Evolutionary conservation across 30 jellyfish, hydroid and myxozoan genomes (phyloP).

Genomic region (Nemopilema nomurai): DNA sequence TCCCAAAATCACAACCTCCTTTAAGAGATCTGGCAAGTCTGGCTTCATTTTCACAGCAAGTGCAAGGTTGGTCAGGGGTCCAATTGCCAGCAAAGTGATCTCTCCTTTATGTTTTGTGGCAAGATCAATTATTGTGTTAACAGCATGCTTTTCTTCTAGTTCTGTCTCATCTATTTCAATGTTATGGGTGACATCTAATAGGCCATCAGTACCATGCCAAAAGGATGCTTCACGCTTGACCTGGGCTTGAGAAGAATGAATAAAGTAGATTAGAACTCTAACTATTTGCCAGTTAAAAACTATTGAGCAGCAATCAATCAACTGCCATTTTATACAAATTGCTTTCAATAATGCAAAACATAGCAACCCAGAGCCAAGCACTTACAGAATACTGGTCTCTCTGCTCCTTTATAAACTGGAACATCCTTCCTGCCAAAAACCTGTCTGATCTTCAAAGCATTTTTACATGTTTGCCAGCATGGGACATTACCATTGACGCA

Average conservation of each 20-base stretch:
- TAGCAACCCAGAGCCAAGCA: background rate
- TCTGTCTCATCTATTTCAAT: conserved; percentile 41
- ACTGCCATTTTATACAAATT: no score
- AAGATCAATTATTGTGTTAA: conserved; percentile 61
- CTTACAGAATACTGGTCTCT: conserved; percentile 67
- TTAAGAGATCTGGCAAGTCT: conserved; percentile 65
- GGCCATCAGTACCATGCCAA: conserved; percentile 89
- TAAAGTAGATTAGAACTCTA: no score
- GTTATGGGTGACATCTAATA: conserved; percentile 51
- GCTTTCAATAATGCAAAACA: no score
- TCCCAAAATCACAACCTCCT: conserved; percentile 82
- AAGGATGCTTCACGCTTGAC: conserved; percentile 31
- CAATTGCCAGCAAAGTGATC: conserved; percentile 74
- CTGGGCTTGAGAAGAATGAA: conserved; percentile 8
- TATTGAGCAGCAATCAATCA: no score
- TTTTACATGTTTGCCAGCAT: conserved; percentile 70
- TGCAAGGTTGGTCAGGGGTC: conserved; percentile 95
- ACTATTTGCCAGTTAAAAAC: no score
- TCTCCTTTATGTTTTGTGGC: conserved; percentile 75
- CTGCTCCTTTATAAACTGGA: conserved; percentile 92
- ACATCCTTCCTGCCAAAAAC: conserved; percentile 77
- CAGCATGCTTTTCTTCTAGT: conserved; percentile 74
- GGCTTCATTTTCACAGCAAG: conserved; percentile 74
- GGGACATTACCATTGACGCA: conserved; percentile 79
- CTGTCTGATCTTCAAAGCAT: conserved; percentile 70